Evolutionary conservation across 2,888 invertebrate genomes (phyloP), one percentile per base, ranked within the genome.

Genomic region (Dichetophora obliterata): DNA sequence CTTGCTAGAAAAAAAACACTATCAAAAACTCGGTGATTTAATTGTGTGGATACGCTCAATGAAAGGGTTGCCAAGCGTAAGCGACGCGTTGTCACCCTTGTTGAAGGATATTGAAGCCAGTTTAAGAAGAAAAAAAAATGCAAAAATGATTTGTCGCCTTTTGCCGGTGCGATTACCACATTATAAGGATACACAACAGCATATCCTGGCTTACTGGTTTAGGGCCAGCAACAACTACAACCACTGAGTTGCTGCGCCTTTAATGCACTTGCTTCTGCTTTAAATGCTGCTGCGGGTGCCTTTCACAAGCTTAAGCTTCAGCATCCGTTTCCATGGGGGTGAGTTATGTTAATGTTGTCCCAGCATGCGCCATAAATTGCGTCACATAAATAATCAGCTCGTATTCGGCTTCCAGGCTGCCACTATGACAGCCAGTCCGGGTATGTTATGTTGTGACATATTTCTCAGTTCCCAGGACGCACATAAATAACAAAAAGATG

Each of bases 61-160:
- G 14, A 74, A 74, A 74, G 74, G 74, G 74, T 74, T 74, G 43
- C 57, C 70, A 34, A 57, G 73, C 73, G 61, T 34, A 24, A 70
- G 70, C 73, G 63, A 78, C 70, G 19, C 50, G n/a, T 77, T 72
- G 78, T 71, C 76, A 72, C 78, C 78, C 78, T 76, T 76, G 63
- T 43, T 27, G 0, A 3, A 11, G 69, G 16, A n/a, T 16, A 31
- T 16, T 3, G 3, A 34, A 24, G 48, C 14, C 48, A 16, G 68
- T 37, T 34, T 19, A 24, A 50, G 6, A 24, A n/a, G 43, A 48
- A 50, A 59, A 65, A 16, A 34, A 72, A 80, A 80, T 77, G 82
- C 80, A 82, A 82, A 87, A 87, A 86, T 86, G 86, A 86, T 86
- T 86, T 87, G 87, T 86, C 86, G 87, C 87, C 86, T 87, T 85